Evolutionary conservation across 2,113 vertebrate species (phyloP).

Genomic region (Cranoglanis bouderius): DNA sequence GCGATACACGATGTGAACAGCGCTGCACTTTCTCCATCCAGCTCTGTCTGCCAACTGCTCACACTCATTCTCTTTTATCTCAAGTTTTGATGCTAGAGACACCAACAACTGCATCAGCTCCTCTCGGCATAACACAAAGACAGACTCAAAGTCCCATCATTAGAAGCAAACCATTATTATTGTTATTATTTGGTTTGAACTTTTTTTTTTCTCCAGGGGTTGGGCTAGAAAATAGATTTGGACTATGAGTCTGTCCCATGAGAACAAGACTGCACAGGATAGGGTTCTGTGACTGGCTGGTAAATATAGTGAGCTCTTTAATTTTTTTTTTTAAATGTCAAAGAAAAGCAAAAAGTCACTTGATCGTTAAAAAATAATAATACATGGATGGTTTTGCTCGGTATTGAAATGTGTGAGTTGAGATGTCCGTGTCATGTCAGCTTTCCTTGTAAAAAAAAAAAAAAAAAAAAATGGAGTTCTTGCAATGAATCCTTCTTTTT

Average conservation of each 20-base stretch:
- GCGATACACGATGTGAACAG: constrained; percentile 88
- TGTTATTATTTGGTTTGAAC: constrained; percentile 32
- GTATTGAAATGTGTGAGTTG: constrained; percentile 78
- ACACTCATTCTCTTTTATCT: constrained; percentile 79
- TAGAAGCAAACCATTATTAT: constrained; percentile 61
- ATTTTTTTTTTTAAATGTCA: constrained; percentile 73
- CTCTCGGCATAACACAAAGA: constrained; percentile 66
- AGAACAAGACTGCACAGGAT: constrained; percentile 52
- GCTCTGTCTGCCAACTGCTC: constrained; percentile 80
- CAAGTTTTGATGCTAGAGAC: constrained; percentile 88
- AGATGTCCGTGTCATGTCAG: constrained; percentile 76
- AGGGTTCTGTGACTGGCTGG: constrained; percentile 67
- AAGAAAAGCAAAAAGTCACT: constrained; percentile 70
- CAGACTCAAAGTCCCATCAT: constrained; percentile 77
- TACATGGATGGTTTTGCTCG: constrained; percentile 75
- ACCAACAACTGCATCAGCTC: constrained; percentile 61
- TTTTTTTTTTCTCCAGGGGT: constrained; percentile 51
- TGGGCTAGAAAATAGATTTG: constrained; percentile 43
- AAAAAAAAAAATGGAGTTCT: constrained; percentile 67
- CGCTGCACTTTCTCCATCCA: constrained; percentile 70
- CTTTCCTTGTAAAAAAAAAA: constrained; percentile 72
- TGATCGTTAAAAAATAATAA: constrained; percentile 66
- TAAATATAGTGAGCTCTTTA: constrained; percentile 64
- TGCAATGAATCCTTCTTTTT: constrained; percentile 56
- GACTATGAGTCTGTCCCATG: constrained; percentile 44